Evolutionary conservation across 2,113 vertebrate genomes (phyloP).

Genomic region (Muntiacus muntjak): DNA sequence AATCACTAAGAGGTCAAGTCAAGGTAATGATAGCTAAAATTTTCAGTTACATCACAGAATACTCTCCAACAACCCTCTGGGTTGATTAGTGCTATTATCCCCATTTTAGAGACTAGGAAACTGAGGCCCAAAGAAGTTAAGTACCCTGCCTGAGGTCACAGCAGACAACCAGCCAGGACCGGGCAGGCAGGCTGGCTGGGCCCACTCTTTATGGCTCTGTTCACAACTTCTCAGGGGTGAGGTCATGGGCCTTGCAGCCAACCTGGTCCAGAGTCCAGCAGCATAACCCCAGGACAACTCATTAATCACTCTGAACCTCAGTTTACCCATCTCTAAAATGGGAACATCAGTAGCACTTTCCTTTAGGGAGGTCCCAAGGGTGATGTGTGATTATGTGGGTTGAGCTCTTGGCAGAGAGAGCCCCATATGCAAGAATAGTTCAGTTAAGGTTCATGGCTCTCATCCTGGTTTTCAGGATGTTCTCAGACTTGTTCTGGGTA

Average conservation of each 20-base stretch:
- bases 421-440: neutral
- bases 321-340: neutral
- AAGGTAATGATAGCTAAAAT: neutral
- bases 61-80: neutral
- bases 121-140: neutral
- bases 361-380: neutral
- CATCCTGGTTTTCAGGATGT: too few species aligned
- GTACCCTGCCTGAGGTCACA: neutral
- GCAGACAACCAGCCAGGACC: neutral
- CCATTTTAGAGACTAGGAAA: neutral
- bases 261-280: neutral
- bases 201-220: neutral
- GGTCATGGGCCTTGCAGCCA: neutral
- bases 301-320: neutral
- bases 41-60: neutral
- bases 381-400: accelerated
- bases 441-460: accelerated
- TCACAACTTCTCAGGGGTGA: neutral
- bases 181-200: neutral
- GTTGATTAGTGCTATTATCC: neutral
- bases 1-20: neutral
- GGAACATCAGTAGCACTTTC: neutral
- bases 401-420: neutral
- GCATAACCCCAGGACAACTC: neutral
- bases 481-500: neutral